Evolutionary conservation across 2,797 vertebrate species (phyloP).

Genomic region (Muscicapa striata): DNA sequence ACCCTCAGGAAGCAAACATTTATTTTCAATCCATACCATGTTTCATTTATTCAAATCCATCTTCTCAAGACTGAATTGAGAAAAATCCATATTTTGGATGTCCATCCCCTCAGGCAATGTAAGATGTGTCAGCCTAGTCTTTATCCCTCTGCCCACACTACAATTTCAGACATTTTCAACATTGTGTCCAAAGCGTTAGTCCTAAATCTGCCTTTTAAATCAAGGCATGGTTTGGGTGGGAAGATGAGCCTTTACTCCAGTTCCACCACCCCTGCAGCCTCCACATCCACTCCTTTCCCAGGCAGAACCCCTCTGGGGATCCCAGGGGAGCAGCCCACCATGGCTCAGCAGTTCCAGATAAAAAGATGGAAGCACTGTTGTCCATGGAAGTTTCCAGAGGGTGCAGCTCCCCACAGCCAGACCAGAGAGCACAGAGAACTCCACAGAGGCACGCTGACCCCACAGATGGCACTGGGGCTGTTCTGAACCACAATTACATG

Average conservation of each 20-base stretch:
- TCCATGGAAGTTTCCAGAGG: neutral
- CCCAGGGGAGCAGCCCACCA: neutral
- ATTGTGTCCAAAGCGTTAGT: accelerated
- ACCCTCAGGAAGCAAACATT: neutral
- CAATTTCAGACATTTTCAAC: neutral
- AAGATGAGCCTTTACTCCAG: neutral
- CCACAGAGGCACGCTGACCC: neutral
- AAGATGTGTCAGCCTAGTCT: neutral
- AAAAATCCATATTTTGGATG: accelerated
- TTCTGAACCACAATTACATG: neutral
- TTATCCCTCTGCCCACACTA: accelerated
- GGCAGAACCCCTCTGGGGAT: neutral
- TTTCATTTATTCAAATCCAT: neutral
- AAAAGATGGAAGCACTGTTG: neutral
- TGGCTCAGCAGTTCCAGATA: neutral
- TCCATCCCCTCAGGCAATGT: too few relatives aligned
- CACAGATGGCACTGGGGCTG: accelerated
- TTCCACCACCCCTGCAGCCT: neutral
- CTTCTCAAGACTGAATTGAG: neutral
- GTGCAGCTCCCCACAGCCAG: neutral
- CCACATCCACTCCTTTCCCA: neutral
- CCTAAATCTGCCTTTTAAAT: neutral
- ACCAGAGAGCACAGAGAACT: neutral
- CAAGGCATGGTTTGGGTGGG: too few relatives aligned
- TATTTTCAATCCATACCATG: neutral